Percentiles rank a stretch among this genome's conserved stretches.
These are phyloP conservation scores for Gadopsis bispinosus DNA, from an alignment of 2,797 vertebrate species.

Conservation along the genomic window DNA sequence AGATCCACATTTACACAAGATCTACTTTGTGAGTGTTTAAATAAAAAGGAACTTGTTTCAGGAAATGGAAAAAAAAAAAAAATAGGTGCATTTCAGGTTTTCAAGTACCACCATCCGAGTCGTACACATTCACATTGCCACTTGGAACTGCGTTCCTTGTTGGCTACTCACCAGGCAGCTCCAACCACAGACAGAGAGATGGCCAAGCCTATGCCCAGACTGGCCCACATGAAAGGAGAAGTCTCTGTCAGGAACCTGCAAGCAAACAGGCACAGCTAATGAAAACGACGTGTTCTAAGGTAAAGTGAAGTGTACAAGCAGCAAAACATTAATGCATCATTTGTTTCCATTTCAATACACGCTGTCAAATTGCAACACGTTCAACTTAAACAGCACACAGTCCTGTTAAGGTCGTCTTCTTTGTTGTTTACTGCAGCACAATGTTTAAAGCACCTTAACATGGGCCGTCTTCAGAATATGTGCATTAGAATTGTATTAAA, in stretches of 20 bases:
- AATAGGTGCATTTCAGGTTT: background rate
- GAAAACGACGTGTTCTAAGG: background rate
- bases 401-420: background rate
- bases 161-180: conserved; percentile 93
- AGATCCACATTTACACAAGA: conserved; percentile 36
- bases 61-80: too few relatives aligned
- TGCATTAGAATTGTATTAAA: background rate
- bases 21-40: background rate
- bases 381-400: too few relatives aligned
- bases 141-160: background rate
- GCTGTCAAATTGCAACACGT: background rate
- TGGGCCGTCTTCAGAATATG: too few relatives aligned
- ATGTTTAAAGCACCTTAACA: background rate
- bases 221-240: conserved; percentile 98
- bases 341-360: background rate
- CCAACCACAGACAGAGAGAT: conserved; percentile 98
- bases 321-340: background rate
- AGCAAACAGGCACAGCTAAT: conserved; percentile 3
- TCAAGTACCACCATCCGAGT: background rate
- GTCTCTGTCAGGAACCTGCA: conserved; percentile 97
- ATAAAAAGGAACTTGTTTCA: conserved; percentile 54
- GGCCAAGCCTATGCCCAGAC: conserved; percentile 95
- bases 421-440: background rate
- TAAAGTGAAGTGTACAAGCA: background rate
- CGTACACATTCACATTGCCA: background rate